A percentile compares a stretch with the other conserved stretches of the same genome.
These are phyloP conservation scores for Leucophenga maculata DNA, from an alignment of 2,888 invertebrate genomes.

Conservation along the genomic window DNA sequence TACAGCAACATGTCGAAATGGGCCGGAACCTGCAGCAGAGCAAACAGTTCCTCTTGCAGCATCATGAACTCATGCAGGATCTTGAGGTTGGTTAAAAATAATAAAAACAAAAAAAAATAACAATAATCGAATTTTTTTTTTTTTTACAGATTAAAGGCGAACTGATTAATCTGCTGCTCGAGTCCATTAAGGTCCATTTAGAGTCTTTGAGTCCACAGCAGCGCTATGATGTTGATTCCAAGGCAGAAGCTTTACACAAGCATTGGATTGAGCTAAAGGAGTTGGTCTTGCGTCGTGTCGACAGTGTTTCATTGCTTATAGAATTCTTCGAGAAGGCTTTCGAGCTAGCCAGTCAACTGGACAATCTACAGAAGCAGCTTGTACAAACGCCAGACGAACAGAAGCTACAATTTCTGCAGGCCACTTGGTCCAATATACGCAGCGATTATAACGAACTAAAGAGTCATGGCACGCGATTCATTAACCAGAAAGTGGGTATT, in stretches of 20 bases:
- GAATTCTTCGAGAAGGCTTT: slow-evolving; percentile 82
- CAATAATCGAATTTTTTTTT: not conserved
- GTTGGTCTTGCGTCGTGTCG: slow-evolving; percentile 77
- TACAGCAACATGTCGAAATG: slow-evolving; percentile 82
- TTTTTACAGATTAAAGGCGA: slow-evolving; percentile 77
- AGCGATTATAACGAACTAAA: slow-evolving; percentile 79
- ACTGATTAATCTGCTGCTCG: slow-evolving; percentile 78
- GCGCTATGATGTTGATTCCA: slow-evolving; percentile 76
- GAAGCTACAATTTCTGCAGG: slow-evolving; percentile 71
- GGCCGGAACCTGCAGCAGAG: slow-evolving; percentile 80
- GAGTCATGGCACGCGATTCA: slow-evolving; percentile 79
- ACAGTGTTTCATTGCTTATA: slow-evolving; percentile 79
- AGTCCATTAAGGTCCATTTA: slow-evolving; percentile 77
- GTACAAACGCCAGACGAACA: slow-evolving; percentile 76
- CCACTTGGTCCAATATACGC: slow-evolving; percentile 77
- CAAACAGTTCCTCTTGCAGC: slow-evolving; percentile 81
- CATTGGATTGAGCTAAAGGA: slow-evolving; percentile 78
- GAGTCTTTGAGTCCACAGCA: slow-evolving; percentile 79
- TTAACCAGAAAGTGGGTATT: slow-evolving; percentile 73
- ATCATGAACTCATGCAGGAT: slow-evolving; percentile 82
- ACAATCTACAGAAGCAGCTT: slow-evolving; percentile 77
- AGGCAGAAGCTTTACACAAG: slow-evolving; percentile 77
- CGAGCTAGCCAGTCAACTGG: slow-evolving; percentile 78
- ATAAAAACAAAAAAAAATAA: not conserved
- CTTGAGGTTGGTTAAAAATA: slow-evolving; percentile 75